phyloP scores from a whole-genome alignment of 2,113 vertebrate genomes.

The Balaenoptera acutorostrata region DNA sequence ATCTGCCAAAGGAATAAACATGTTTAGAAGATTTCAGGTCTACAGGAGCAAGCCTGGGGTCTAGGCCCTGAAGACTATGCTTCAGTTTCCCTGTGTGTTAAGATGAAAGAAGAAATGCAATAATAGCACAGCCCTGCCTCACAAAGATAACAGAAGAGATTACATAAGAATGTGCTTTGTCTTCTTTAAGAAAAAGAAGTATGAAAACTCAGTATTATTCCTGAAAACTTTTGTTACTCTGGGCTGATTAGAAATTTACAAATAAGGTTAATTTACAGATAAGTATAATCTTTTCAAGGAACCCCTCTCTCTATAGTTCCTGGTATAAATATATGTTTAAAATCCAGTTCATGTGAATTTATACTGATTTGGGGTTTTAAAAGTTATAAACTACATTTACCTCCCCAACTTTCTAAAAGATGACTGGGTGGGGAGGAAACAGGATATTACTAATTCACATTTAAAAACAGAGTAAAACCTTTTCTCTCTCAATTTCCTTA shows the following conservation, averaged over 20 bases:
- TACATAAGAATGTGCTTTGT: not conserved
- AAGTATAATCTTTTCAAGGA: not conserved
- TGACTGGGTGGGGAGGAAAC: not conserved
- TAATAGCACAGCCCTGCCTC: not conserved
- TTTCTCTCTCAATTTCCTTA: not conserved
- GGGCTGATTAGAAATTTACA: not conserved
- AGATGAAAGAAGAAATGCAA: not conserved
- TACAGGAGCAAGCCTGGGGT: not conserved
- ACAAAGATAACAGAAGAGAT: not conserved
- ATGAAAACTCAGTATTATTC: not conserved
- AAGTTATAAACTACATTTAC: constrained; percentile 1
- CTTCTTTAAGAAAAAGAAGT: not conserved
- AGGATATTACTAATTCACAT: not conserved
- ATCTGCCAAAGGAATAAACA: not conserved
- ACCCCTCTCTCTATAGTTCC: not conserved
- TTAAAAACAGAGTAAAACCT: constrained; percentile 19
- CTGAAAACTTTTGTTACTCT: not conserved
- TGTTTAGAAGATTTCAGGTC: not conserved
- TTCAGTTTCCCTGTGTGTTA: not conserved
- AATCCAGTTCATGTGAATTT: constrained; percentile 37
- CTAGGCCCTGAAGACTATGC: not conserved
- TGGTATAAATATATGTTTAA: constrained; percentile 3
- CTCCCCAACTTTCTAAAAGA: constrained; percentile 10
- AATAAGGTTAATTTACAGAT: not conserved
- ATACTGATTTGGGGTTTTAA: constrained; percentile 1